These are phyloP conservation scores for Cheilosia variabilis DNA, from an alignment of 2,888 invertebrate genomes.

Conservation along the genomic window DNA sequence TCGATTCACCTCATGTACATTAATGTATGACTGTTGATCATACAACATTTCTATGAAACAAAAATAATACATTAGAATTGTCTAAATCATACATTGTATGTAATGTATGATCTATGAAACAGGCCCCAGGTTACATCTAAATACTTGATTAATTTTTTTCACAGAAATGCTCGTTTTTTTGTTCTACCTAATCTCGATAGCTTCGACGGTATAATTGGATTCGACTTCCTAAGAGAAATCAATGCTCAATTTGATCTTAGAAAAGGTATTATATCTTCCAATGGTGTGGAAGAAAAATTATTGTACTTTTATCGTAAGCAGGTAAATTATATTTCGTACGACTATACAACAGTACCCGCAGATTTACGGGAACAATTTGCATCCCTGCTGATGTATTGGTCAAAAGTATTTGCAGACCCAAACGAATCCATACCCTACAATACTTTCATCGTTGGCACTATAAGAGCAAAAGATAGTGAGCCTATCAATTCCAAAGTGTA, in stretches of 20 bases:
- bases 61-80: too few relatives aligned
- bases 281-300: conserved; percentile 8
- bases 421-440: conserved; percentile 46
- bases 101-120: too few relatives aligned
- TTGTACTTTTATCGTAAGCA: conserved; percentile 7
- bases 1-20: too few relatives aligned
- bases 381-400: neutral
- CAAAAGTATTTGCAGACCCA: conserved; percentile 36
- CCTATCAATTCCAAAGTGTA: conserved; percentile 52
- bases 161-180: neutral
- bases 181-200: neutral
- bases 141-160: neutral
- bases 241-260: conserved; percentile 4
- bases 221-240: neutral
- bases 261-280: neutral
- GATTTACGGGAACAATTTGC: conserved; percentile 1
- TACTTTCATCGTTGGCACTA: conserved; percentile 58
- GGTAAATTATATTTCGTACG: conserved; percentile 20
- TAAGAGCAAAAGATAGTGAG: conserved; percentile 41
- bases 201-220: conserved; percentile 7
- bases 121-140: conserved; percentile 1
- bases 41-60: too few relatives aligned
- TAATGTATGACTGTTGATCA: too few relatives aligned
- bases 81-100: too few relatives aligned
- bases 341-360: neutral